Conservation (phyloP, 1,140 invertebrate species). For the Euschistus heros region DNA sequence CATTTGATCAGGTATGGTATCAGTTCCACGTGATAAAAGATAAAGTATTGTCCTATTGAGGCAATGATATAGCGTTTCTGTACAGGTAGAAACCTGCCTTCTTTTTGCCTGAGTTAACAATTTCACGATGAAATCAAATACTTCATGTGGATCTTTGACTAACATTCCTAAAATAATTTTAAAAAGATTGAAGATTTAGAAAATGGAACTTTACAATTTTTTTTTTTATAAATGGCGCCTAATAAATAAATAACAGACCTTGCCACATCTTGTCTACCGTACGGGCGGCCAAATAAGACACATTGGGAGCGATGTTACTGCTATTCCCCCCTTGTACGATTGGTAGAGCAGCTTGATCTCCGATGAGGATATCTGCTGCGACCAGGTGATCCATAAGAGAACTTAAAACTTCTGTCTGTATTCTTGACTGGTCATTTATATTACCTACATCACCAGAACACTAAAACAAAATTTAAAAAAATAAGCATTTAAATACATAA, state of each 20-base stretch:
- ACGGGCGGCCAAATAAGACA: conserved; percentile 84
- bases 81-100: conserved; percentile 55
- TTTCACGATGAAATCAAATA: conserved; percentile 91
- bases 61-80: conserved; percentile 84
- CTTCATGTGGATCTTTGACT: conserved; percentile 81
- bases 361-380: conserved; percentile 77
- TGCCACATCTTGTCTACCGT: conserved; percentile 97
- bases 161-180: conserved; percentile 44
- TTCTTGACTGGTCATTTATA: conserved; percentile 67
- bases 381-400: conserved; percentile 89
- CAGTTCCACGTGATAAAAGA: conserved; percentile 80
- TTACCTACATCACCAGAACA: conserved; percentile 23
- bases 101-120: conserved; percentile 79
- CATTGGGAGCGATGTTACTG: conserved; percentile 75
- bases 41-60: conserved; percentile 90
- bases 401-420: conserved; percentile 85
- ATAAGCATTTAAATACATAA: conserved; percentile 5
- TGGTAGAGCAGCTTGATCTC: conserved; percentile 67
- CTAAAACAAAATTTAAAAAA: conserved; percentile 18
- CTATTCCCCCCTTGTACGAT: conserved; percentile 63
- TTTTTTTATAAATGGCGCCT: background rate
- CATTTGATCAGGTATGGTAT: conserved; percentile 82
- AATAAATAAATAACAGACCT: conserved; percentile 42
- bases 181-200: no score
- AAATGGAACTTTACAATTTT: no score